Evolutionary conservation across 1,140 invertebrate genomes (phyloP), one percentile per base, ranked within the genome.

Genomic region (Polypedilum vanderplanki): DNA sequence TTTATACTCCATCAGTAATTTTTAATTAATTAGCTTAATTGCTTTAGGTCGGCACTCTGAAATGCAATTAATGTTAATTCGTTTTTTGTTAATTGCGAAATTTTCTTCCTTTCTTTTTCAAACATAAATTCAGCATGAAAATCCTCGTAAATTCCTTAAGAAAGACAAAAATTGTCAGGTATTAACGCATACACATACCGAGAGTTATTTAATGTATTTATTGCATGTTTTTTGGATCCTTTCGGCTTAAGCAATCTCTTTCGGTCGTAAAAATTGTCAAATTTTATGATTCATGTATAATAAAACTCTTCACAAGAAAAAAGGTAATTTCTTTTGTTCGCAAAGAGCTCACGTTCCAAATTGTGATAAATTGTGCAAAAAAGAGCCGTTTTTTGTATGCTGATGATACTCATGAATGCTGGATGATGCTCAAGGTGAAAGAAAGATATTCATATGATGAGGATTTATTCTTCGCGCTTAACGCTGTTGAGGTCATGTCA

Each of bases 1-100:
- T 46, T 57, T 57, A 57, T 57, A 57, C n/a, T 57, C 15, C 46
- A 57, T 57, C 46, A n/a, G 46, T 33, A 33, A 33, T 57, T 57
- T 57, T 57, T 57, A 57, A 57, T 57, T 57, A 57, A 57, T 57
- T 57, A 57, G 12, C 46, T n/a, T 57, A 57, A 57, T 57, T 57
- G 46, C 46, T 57, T 57, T n/a, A 15, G n/a, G 46, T 57, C 12
- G n/a, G 46, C 46, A 12, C 24, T 33, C 24, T 57, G 46, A 57
- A n/a, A 4, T 57, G 46, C 46, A 57, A 57, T 57, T 57, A 57
- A 57, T 57, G 46, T 57, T 57, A 57, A 57, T 12, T 57, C 46
- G 8, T 57, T 57, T 15, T 57, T 15, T 12, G n/a, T 12, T 57
- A 57, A 57, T 57, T 57, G 10, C 46, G n/a, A 33, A 33, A 33